These are phyloP conservation scores for Sardinella longiceps DNA, from an alignment of 2,797 vertebrate genomes.

Conservation along the genomic window DNA sequence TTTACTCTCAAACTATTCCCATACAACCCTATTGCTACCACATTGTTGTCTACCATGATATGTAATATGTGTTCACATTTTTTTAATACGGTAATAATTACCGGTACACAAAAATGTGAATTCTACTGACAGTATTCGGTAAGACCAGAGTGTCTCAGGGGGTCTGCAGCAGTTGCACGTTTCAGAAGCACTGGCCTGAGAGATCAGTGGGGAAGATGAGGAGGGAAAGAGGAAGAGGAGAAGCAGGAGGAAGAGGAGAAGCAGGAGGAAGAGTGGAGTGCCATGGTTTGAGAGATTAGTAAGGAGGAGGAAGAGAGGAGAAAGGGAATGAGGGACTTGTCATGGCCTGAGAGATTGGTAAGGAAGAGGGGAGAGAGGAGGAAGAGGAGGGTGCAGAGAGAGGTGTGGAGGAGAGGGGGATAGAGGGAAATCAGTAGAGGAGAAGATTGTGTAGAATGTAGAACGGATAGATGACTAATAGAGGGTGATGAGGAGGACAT, in stretches of 20 bases:
- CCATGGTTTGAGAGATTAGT: not conserved
- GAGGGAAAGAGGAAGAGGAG: not conserved
- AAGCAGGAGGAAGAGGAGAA: not conserved
- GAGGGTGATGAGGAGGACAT: not conserved
- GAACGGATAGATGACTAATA: not conserved
- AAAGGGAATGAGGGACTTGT: not conserved
- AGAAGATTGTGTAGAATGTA: no score
- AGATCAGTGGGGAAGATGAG: not conserved
- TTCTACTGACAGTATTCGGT: no score
- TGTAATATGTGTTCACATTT: no score
- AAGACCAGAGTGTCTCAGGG: no score
- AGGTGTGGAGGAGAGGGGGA: not conserved
- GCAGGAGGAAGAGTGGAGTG: not conserved
- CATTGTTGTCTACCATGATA: no score
- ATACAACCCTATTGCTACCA: no score
- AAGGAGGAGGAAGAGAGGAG: not conserved
- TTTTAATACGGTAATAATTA: no score
- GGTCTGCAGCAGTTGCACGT: no score
- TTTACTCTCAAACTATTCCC: no score
- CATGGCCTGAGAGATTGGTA: no score
- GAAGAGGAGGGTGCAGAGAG: not conserved
- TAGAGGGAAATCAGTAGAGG: not conserved
- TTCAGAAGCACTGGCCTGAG: no score
- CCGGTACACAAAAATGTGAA: no score
- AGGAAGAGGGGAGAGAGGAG: not conserved